Conservation (phyloP, 1,140 invertebrate species). For the Hermetia illucens region DNA sequence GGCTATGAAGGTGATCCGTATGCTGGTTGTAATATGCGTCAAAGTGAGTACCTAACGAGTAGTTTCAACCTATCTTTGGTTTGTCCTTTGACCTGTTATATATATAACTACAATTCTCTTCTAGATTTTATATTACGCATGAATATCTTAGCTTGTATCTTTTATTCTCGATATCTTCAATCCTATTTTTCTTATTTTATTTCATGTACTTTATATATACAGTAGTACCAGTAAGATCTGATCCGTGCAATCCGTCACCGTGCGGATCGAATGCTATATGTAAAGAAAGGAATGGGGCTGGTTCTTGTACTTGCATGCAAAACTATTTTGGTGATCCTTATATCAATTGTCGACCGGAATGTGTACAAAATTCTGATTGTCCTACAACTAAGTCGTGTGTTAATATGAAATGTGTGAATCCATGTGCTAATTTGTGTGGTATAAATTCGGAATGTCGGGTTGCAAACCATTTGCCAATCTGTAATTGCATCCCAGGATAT, state of each 20-base stretch:
- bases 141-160: background rate
- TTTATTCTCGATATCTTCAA: no score
- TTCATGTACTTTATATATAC: slow-evolving; percentile 3
- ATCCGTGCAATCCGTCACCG: slow-evolving; percentile 69
- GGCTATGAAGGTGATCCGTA: slow-evolving; percentile 73
- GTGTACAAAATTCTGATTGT: slow-evolving; percentile 69
- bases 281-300: slow-evolving; percentile 56
- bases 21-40: slow-evolving; percentile 49
- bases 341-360: slow-evolving; percentile 62
- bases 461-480: slow-evolving; percentile 66
- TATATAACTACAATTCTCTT: background rate
- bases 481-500: slow-evolving; percentile 58
- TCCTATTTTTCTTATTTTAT: slow-evolving; percentile 9
- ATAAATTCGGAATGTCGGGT: slow-evolving; percentile 69
- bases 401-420: slow-evolving; percentile 68
- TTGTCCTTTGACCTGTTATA: slow-evolving; percentile 3
- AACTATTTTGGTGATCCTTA: slow-evolving; percentile 76
- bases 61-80: slow-evolving; percentile 6
- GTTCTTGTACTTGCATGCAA: slow-evolving; percentile 63
- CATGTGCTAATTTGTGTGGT: slow-evolving; percentile 65
- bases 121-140: background rate
- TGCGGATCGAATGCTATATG: slow-evolving; percentile 71
- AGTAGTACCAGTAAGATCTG: slow-evolving; percentile 21
- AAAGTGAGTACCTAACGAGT: slow-evolving; percentile 43
- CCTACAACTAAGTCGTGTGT: slow-evolving; percentile 56